Evolutionary conservation across 2,797 vertebrate species (phyloP).

Genomic region (Chelon auratus): DNA sequence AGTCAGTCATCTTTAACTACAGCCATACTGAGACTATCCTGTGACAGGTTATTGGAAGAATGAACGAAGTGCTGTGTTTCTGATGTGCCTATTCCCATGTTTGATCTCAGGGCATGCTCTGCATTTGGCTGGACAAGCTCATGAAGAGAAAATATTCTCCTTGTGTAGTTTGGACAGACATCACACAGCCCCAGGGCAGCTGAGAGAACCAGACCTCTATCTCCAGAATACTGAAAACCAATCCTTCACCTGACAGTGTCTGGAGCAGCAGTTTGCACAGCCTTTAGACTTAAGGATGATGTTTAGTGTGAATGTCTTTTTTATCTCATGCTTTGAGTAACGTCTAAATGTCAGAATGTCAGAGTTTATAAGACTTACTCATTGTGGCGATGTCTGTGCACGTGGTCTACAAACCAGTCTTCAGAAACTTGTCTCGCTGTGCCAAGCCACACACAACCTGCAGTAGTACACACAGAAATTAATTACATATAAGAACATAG

Average conservation of each 20-base stretch:
- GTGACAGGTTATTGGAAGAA: conserved; percentile 39
- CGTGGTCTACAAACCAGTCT: conserved; percentile 61
- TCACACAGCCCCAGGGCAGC: conserved; percentile 76
- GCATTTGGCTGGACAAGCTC: conserved; percentile 68
- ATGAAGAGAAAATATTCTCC: conserved; percentile 79
- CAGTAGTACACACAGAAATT: conserved; percentile 26
- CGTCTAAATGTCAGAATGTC: conserved; percentile 41
- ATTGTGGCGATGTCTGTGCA: conserved; percentile 71
- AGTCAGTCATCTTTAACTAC: conserved; percentile 36
- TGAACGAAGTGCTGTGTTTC: conserved; percentile 56
- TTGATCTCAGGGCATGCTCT: conserved; percentile 79
- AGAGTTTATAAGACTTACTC: conserved; percentile 79
- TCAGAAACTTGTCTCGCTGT: conserved; percentile 61
- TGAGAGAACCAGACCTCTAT: conserved; percentile 64
- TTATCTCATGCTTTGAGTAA: conserved; percentile 39
- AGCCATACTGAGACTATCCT: conserved; percentile 48
- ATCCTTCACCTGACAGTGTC: conserved; percentile 62
- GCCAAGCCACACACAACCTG: conserved; percentile 70
- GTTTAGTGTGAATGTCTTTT: conserved; percentile 45
- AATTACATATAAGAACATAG: conserved; percentile 7
- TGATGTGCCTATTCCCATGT: conserved; percentile 78
- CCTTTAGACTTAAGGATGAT: conserved; percentile 32
- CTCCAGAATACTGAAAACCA: conserved; percentile 58
- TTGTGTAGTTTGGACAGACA: conserved; percentile 86
- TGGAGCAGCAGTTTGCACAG: conserved; percentile 49